Conservation (phyloP, 2,113 vertebrate genomes). For the Melanocharis versteri region DNA sequence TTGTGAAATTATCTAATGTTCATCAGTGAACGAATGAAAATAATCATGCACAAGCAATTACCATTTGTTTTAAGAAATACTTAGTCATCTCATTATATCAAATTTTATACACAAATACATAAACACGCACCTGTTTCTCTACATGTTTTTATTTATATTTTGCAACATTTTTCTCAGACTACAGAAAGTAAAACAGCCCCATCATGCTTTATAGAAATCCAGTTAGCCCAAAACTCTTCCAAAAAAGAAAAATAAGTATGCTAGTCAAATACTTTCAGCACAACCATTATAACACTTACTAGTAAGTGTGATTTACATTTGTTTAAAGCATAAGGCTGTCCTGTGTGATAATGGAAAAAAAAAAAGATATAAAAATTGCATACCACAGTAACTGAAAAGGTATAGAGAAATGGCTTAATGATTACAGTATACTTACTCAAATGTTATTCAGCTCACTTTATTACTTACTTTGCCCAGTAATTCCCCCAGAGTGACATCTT, state of each 20-base stretch:
- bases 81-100: not conserved
- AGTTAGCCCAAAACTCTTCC: not conserved
- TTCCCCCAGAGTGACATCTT: slow-evolving; percentile 90
- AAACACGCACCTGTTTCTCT: not conserved
- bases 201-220: not conserved
- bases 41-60: not conserved
- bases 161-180: not conserved
- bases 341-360: not conserved
- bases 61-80: not conserved
- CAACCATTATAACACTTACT: not conserved
- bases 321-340: not conserved
- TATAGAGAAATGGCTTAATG: not conserved
- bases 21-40: not conserved
- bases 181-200: not conserved
- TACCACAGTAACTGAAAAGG: not conserved
- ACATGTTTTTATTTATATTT: not conserved
- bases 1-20: not conserved
- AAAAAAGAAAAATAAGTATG: not conserved
- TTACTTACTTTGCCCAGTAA: slow-evolving; percentile 90
- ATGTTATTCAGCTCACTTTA: not conserved
- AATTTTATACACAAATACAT: not conserved
- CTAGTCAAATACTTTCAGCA: not conserved
- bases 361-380: not conserved
- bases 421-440: not conserved
- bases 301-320: not conserved